Conservation (phyloP, 2,888 invertebrate species). For the Cantharis rufa region DNA sequence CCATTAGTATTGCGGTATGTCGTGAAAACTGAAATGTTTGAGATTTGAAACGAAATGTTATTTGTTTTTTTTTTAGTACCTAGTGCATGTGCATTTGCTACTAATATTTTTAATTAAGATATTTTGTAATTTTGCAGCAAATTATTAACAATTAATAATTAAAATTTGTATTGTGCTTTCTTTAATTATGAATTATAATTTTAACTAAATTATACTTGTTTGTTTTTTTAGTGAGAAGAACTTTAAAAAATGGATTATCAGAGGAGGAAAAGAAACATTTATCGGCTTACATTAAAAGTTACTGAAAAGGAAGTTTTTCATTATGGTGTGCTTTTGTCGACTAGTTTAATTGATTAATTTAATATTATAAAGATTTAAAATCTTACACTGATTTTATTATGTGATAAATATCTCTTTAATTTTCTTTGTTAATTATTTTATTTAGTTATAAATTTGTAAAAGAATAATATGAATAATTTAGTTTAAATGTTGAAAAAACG, state of each 20-base stretch:
- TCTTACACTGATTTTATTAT: constrained; percentile 51
- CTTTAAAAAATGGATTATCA: constrained; percentile 78
- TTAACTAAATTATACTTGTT: neutral
- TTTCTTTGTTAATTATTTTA: constrained; percentile 20
- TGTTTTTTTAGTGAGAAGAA: constrained; percentile 74
- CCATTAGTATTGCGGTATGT: constrained; percentile 45
- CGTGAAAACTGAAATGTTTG: constrained; percentile 13
- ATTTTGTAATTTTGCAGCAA: neutral
- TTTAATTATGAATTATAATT: neutral
- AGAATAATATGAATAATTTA: neutral
- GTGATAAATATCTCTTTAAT: constrained; percentile 43
- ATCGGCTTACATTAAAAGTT: constrained; percentile 74
- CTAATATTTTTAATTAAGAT: neutral
- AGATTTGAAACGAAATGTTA: neutral
- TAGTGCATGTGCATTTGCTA: neutral
- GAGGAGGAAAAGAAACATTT: constrained; percentile 81
- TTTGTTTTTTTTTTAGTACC: neutral
- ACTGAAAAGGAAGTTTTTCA: constrained; percentile 54
- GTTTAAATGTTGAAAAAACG: neutral
- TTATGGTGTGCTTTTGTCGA: constrained; percentile 26
- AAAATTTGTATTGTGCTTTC: neutral
- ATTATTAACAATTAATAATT: neutral
- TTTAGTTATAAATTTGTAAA: constrained; percentile 16
- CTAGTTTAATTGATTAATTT: constrained; percentile 33
- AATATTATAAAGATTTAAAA: constrained; percentile 36